Conservation (phyloP, 2,113 vertebrate genomes). For the Octodon degus region DNA sequence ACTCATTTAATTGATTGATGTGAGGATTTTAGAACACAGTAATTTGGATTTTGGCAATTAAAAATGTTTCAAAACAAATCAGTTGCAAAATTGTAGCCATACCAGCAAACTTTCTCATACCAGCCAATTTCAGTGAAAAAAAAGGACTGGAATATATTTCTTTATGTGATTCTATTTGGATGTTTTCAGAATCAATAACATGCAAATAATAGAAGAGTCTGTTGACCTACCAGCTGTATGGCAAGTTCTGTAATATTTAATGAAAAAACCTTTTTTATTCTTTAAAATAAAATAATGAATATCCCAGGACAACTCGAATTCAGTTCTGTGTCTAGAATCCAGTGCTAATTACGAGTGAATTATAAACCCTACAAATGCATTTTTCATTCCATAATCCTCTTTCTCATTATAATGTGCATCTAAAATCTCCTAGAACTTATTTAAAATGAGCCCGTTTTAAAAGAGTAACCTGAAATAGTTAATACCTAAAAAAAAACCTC, state of each 20-base stretch:
- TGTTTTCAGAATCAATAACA: background rate
- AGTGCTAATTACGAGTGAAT: background rate
- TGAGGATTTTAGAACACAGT: conserved; percentile 7
- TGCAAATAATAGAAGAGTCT: background rate
- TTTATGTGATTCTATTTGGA: background rate
- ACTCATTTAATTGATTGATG: background rate
- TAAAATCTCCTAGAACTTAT: background rate
- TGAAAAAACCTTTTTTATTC: background rate
- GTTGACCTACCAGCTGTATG: background rate
- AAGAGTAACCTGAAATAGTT: conserved; percentile 29
- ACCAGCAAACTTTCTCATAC: background rate
- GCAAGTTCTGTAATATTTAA: background rate
- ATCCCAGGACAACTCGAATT: background rate
- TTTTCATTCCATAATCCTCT: background rate
- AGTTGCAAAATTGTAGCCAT: background rate
- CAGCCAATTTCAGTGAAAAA: background rate
- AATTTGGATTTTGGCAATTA: background rate
- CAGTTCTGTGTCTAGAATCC: background rate
- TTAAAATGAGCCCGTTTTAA: conserved; percentile 50
- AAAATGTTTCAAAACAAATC: background rate
- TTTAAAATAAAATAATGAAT: conserved; percentile 14
- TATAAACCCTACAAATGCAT: conserved; percentile 14
- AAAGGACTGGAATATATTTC: background rate
- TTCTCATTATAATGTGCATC: background rate
- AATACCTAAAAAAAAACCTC: background rate